Conservation (phyloP, 2,797 vertebrate species). For the Nyctibius grandis region DNA sequence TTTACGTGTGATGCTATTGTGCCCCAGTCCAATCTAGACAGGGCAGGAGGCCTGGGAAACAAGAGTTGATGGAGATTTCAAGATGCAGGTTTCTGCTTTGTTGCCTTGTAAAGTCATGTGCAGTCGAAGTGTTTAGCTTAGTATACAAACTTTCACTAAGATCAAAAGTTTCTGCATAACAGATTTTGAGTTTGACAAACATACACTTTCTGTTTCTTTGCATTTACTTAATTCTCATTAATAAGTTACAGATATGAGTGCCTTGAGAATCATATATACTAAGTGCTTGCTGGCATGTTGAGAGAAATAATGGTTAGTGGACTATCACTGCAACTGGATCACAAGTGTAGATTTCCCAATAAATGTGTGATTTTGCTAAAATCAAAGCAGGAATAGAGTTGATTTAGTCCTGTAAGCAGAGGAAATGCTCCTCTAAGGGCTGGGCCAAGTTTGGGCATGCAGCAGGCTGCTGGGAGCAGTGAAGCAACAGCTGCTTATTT, state of each 20-base stretch:
- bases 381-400: not conserved
- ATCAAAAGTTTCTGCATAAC: not conserved
- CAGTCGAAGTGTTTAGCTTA: not conserved
- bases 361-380: not conserved
- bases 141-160: not conserved
- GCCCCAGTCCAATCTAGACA: not conserved
- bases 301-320: not conserved
- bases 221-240: not conserved
- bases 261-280: not conserved
- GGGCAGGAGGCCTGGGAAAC: not conserved
- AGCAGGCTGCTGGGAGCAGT: not conserved
- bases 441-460: not conserved
- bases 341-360: not conserved
- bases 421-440: not conserved
- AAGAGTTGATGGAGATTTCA: not conserved
- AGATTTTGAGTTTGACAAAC: not conserved
- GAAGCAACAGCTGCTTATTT: not conserved
- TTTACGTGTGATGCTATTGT: not conserved
- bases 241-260: not conserved
- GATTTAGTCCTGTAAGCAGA: not conserved
- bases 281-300: not conserved
- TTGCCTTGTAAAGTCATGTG: not conserved
- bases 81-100: not conserved
- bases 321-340: not conserved
- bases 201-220: not conserved